Percentiles rank a stretch among this genome's conserved stretches.
phyloP scores from a whole-genome alignment of 2,888 invertebrate genomes.

The Artemia sp. region DNA sequence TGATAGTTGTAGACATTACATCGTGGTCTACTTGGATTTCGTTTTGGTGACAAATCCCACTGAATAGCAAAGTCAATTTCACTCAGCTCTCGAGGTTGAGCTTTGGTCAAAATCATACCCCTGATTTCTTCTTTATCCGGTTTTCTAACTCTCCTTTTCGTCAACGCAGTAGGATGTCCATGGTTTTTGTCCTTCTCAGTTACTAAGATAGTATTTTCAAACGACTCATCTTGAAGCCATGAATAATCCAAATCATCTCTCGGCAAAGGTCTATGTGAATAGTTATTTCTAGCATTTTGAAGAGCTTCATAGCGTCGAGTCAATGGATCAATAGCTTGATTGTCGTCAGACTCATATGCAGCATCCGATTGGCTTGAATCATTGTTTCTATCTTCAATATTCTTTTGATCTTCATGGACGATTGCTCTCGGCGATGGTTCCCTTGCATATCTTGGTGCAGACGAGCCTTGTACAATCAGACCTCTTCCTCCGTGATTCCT shows the following conservation, averaged over 20 bases:
- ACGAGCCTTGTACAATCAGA: constrained; percentile 4
- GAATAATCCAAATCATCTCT: not conserved
- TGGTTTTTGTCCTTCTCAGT: constrained; percentile 7
- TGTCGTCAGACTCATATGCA: not conserved
- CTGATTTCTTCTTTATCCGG: not conserved
- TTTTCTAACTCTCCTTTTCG: constrained; percentile 10
- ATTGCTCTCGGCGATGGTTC: constrained; percentile 7
- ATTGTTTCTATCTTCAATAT: not conserved
- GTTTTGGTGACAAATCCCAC: constrained; percentile 2
- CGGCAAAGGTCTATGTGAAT: constrained; percentile 1
- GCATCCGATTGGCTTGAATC: not conserved
- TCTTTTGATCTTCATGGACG: not conserved
- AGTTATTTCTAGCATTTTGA: not conserved
- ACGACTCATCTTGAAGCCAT: not conserved
- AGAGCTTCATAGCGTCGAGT: not conserved
- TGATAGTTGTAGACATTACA: not conserved
- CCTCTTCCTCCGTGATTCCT: not conserved
- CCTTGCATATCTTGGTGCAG: constrained; percentile 6
- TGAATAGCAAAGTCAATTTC: not conserved
- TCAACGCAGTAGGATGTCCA: not conserved
- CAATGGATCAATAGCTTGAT: not conserved
- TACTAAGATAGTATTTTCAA: not conserved
- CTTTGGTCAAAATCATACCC: not conserved
- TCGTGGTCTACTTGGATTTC: not conserved
- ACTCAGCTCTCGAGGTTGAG: not conserved